phyloP scores from a whole-genome alignment of 2,113 vertebrate species.

The Ophthalmolycus amberensis region DNA sequence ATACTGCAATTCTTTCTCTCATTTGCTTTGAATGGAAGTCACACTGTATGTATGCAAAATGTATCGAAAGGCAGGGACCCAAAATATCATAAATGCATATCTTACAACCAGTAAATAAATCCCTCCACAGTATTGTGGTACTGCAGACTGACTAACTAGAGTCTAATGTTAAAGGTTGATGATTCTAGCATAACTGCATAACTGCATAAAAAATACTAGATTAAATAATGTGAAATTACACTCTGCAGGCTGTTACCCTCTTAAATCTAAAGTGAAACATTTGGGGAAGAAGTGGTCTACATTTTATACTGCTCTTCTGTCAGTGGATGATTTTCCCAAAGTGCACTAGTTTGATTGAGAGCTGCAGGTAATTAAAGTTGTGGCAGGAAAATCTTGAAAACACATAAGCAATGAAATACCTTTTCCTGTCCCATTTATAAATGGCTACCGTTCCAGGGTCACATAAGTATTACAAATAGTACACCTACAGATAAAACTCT shows the following conservation, averaged over 20 bases:
- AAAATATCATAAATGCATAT: too few species aligned
- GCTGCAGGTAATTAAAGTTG: constrained; percentile 10
- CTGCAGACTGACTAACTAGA: neutral
- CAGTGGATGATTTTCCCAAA: neutral
- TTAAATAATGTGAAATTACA: neutral
- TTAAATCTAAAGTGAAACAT: neutral
- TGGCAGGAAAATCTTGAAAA: neutral
- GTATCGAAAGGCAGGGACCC: too few species aligned
- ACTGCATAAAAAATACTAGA: too few species aligned
- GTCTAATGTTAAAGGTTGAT: neutral
- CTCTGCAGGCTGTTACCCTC: neutral
- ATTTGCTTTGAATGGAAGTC: too few species aligned
- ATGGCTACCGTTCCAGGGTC: neutral
- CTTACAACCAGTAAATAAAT: neutral
- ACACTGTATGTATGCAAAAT: too few species aligned
- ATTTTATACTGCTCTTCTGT: neutral
- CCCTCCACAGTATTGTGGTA: neutral
- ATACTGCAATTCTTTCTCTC: too few species aligned
- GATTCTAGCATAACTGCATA: neutral
- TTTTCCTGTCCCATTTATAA: neutral
- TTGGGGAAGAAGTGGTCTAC: neutral
- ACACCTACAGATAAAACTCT: neutral
- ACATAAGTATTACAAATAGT: neutral
- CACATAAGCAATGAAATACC: neutral
- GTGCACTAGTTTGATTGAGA: neutral